Conservation (phyloP, 2,888 invertebrate species). For the Plusia festucae region DNA sequence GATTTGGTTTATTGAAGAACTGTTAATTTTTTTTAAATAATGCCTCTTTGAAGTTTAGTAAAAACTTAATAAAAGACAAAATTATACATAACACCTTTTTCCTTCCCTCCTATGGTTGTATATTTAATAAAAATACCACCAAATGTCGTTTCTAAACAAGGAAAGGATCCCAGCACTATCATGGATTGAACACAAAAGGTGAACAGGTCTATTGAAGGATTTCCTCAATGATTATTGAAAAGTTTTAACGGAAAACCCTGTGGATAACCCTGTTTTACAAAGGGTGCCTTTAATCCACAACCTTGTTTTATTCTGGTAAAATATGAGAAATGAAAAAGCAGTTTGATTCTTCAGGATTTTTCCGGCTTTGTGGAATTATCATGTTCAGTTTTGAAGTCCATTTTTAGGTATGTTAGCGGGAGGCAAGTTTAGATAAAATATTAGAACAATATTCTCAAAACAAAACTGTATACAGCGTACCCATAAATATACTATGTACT, state of each 20-base stretch:
- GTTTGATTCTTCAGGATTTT: constrained; percentile 66
- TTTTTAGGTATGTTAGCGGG: too few relatives aligned
- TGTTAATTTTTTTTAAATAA: too few relatives aligned
- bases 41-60: too few relatives aligned
- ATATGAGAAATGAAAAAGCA: constrained; percentile 72
- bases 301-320: constrained; percentile 69
- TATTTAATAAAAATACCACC: not conserved
- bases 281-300: constrained; percentile 65
- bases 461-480: too few relatives aligned
- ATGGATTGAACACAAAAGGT: constrained; percentile 65
- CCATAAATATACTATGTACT: too few relatives aligned
- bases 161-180: constrained; percentile 43
- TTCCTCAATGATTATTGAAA: constrained; percentile 84
- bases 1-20: too few relatives aligned
- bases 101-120: not conserved
- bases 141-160: constrained; percentile 15
- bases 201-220: constrained; percentile 74
- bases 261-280: constrained; percentile 72
- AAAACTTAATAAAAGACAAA: too few relatives aligned
- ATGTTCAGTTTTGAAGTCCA: constrained; percentile 24
- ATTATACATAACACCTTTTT: too few relatives aligned
- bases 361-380: constrained; percentile 48
- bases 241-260: constrained; percentile 68
- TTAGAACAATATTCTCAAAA: too few relatives aligned
- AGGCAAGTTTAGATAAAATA: too few relatives aligned